Base-by-base conservation (phyloP, 1,140 invertebrate species). In the Aphelenchoides besseyi region DNA sequence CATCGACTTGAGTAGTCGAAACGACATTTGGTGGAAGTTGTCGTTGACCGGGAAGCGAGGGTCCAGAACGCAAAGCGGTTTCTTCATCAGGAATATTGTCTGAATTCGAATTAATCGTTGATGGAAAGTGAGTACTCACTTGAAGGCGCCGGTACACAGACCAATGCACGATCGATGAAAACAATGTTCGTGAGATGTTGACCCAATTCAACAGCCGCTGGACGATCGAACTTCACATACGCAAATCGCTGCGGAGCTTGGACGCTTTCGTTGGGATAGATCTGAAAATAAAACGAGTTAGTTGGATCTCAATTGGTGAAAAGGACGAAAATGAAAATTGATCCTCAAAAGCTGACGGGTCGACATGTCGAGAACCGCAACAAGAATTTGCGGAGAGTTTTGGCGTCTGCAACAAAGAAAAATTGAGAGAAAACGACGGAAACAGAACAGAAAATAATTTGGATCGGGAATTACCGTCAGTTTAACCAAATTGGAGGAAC, bases 131-230 rank as follows among this genome's bases (percentile, higher is more conserved):
- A 41, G 23, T 61, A 82, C 82, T 80, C 89, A 86, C 88, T 86
- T 74, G 87, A 87, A 78, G 90, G 89, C 77, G 92, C 91, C 0
- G 95, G 95, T 28, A 95, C 91, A 28, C 98, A 92, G 74, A 98
- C 94, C 1, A 99, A 85, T 3, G 95, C 95, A 71, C 95, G 88
- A 85, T 99, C 96, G 81, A 98, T 97, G 85, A 98, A 98, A 30
- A 98, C 95, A 0, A 95, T 98, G 84, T 98, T 98, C 2, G 94
- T 98, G 87, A 98, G 90, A 86, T 99, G 96, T 77, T 97, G 92
- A 2, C 95, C 93, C 8, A 98, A 91, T 18, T 91, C 90, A 8
- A 95, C 93, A 74, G 90, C 90, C 29, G 88, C 87, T 5, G 90
- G 88, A 79, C 97, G 93, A 72, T 92, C 90, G 86, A 94, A 99